A percentile compares a stretch with the other conserved stretches of the same genome.
phyloP scores from a whole-genome alignment of 2,888 invertebrate species.

The Catocala sponsa region DNA sequence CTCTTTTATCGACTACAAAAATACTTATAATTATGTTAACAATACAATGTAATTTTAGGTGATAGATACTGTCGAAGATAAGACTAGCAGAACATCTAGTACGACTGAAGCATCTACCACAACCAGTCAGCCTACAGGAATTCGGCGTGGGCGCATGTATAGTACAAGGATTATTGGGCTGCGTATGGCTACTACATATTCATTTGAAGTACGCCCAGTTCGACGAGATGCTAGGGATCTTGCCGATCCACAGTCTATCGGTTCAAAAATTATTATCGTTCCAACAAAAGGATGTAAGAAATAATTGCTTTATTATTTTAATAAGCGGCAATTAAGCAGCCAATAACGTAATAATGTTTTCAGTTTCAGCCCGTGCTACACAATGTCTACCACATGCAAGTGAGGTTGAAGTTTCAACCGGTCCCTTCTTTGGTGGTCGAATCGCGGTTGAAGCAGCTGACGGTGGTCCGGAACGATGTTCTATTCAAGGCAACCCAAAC shows the following conservation, averaged over 20 bases:
- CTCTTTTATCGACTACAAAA: constrained; percentile 46
- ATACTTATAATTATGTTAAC: constrained; percentile 24
- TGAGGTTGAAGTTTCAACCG: constrained; percentile 94
- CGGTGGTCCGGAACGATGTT: constrained; percentile 91
- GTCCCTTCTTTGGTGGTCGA: constrained; percentile 93
- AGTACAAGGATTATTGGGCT: constrained; percentile 90
- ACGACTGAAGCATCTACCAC: constrained; percentile 57
- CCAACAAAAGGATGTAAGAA: constrained; percentile 95
- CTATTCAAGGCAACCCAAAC: constrained; percentile 92
- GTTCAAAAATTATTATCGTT: constrained; percentile 91
- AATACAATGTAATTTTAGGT: constrained; percentile 61
- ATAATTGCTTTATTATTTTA: too few relatives aligned
- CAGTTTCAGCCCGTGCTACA: constrained; percentile 94
- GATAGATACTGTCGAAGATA: constrained; percentile 73
- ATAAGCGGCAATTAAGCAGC: too few relatives aligned
- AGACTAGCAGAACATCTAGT: constrained; percentile 48
- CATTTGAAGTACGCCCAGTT: constrained; percentile 91
- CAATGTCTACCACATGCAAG: constrained; percentile 94
- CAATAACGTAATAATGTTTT: neutral
- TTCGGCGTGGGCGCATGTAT: constrained; percentile 77
- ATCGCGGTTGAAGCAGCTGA: constrained; percentile 92
- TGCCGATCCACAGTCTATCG: constrained; percentile 85
- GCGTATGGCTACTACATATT: constrained; percentile 94
- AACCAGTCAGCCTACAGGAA: constrained; percentile 52
- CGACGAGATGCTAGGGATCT: constrained; percentile 84